Conservation (phyloP, 2,113 vertebrate species). For the Mesembrinibis cayennensis region DNA sequence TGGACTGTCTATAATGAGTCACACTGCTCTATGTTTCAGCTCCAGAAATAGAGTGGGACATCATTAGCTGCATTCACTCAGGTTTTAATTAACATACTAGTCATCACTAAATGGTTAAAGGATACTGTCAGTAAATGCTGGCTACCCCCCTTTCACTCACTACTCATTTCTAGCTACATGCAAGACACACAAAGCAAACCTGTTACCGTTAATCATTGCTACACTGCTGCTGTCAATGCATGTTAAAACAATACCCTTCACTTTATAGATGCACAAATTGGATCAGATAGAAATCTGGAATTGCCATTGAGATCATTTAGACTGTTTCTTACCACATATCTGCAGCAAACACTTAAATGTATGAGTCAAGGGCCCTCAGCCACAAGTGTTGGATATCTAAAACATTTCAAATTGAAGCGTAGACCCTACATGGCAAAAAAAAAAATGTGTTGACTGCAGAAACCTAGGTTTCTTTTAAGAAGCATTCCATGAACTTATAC, state of each 20-base stretch:
- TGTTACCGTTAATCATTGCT: neutral
- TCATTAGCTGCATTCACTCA: neutral
- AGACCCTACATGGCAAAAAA: neutral
- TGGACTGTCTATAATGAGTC: neutral
- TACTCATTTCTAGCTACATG: neutral
- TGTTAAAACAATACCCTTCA: neutral
- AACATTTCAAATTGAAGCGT: neutral
- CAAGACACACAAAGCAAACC: neutral
- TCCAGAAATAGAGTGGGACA: neutral
- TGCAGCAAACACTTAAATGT: neutral
- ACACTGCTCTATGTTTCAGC: neutral
- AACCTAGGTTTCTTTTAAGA: neutral
- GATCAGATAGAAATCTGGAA: neutral
- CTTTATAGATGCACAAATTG: neutral
- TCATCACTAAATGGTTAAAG: neutral
- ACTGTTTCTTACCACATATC: fast-evolving
- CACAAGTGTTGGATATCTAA: neutral
- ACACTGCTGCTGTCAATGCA: neutral
- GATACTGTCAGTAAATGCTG: neutral
- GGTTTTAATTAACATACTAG: neutral
- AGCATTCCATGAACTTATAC: neutral
- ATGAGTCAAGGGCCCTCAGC: neutral
- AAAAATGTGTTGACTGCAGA: neutral
- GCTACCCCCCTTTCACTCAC: neutral
- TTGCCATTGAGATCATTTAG: fast-evolving